phyloP scores from a whole-genome alignment of 2,113 vertebrate genomes.

The Indri indri region DNA sequence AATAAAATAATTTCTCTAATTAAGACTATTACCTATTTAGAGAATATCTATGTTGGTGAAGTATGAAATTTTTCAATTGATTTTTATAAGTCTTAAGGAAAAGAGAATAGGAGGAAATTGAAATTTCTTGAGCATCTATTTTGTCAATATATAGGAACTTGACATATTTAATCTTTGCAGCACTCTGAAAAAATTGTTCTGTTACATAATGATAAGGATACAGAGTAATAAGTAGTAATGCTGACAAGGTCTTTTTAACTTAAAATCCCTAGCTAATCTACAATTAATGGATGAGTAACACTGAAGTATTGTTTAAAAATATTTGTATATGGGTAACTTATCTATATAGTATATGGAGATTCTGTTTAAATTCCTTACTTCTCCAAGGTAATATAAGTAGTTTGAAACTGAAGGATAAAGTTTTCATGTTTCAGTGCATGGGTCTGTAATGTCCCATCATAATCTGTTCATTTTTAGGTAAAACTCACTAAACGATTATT shows the following conservation, averaged over 20 bases:
- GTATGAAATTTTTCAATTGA: not conserved
- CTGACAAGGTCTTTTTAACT: not conserved
- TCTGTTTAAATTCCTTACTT: not conserved
- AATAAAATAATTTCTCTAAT: conserved; percentile 20
- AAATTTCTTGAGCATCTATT: not conserved
- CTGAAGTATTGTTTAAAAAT: not conserved
- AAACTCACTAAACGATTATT: not conserved
- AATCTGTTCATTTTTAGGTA: not conserved
- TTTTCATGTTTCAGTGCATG: not conserved
- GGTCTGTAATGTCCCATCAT: not conserved
- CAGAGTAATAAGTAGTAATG: not conserved
- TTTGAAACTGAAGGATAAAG: not conserved
- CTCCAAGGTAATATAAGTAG: not conserved
- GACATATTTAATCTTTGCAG: not conserved
- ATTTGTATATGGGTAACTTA: not conserved
- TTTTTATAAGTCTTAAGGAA: not conserved
- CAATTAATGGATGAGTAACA: not conserved
- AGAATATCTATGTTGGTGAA: not conserved
- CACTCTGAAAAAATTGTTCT: not conserved
- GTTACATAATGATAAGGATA: not conserved
- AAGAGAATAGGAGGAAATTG: not conserved
- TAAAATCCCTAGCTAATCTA: not conserved
- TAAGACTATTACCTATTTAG: not conserved
- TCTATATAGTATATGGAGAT: not conserved
- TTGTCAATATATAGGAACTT: not conserved